A percentile compares a stretch with the other conserved stretches of the same genome.
Conservation (phyloP, 1,140 invertebrate species). For the Drosophila novamexicana region DNA sequence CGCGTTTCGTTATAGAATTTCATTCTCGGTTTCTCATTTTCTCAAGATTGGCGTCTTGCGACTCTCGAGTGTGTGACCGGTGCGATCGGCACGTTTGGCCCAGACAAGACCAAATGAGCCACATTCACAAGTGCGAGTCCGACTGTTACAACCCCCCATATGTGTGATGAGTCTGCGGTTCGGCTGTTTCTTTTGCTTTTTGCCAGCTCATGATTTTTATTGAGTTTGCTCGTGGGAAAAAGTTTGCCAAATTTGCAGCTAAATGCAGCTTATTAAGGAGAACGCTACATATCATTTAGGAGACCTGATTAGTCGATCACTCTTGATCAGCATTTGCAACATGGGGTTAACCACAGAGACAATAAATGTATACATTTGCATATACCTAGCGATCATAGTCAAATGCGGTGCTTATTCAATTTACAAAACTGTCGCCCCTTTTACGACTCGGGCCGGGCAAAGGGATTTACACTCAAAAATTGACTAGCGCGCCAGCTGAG, state of each 20-base stretch:
- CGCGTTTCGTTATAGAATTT: constrained; percentile 74
- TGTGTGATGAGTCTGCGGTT: constrained; percentile 61
- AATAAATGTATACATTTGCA: constrained; percentile 15
- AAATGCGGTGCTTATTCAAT: constrained; percentile 41
- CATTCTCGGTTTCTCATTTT: constrained; percentile 56
- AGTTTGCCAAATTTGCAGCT: constrained; percentile 49
- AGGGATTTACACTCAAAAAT: constrained; percentile 52
- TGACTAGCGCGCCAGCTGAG: constrained; percentile 33
- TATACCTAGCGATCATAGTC: constrained; percentile 18
- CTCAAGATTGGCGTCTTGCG: constrained; percentile 36
- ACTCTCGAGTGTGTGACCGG: constrained; percentile 26
- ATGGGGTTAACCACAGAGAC: constrained; percentile 31
- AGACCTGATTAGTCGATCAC: background rate
- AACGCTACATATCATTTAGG: constrained; percentile 31
- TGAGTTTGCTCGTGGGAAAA: constrained; percentile 63
- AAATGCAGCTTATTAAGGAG: constrained; percentile 45
- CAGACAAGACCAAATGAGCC: constrained; percentile 63
- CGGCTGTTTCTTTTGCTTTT: background rate
- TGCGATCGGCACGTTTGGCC: constrained; percentile 49
- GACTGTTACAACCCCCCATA: constrained; percentile 48
- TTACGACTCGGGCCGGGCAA: constrained; percentile 34
- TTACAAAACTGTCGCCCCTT: constrained; percentile 36
- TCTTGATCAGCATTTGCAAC: background rate
- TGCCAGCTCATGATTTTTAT: constrained; percentile 66
- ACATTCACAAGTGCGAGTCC: constrained; percentile 36